Evolutionary conservation across 2,113 vertebrate species (phyloP), one percentile per base, ranked within the genome.

Genomic region (rabbit (Oryctolagus cuniculus)): DNA sequence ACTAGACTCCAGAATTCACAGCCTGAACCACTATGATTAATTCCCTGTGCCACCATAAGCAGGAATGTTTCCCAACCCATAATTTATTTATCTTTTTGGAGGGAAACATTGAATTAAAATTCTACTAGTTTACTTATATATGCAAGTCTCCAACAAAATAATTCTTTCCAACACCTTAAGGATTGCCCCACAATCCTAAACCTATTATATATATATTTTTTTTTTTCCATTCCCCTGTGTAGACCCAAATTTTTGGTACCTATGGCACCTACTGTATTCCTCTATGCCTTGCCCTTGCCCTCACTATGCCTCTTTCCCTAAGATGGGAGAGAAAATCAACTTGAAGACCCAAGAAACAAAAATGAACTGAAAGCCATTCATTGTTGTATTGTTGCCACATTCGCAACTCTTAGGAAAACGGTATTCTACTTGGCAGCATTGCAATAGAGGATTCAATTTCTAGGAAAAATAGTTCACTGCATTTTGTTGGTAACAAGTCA

Each of bases 401-500:
- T 74, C 90, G 16, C 93, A 95, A 61, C 17, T 44, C 27, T 58
- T 51, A 44, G 24, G 25, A 89, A 72, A 82, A n/a, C 24, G n/a
- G 2, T 89, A 89, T 94, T 91, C 24, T 96, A 87, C 34, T 63
- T 85, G 61, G 58, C 91, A 82, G 64, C 36, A 21, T 58, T 64
- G n/a, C 31, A 79, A 72, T 15, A 70, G 22, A 36, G 91, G 67
- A 74, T 79, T 38, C 63, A 85, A 49, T 93, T 96, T 92, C 91
- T 80, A 87, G 53, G 69, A 70, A 86, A 86, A 86, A 90, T 5
- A 63, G 13, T 89, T 87, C 75, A 61, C 72, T 91, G 80, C 17
- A 72, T 89, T 97, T 97, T 93, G 51, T 94, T 95, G 78, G 93
- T 95, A 97, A 97, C 51, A 96, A 97, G 92, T 95, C 79, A n/a